Evolutionary conservation across 2,113 vertebrate species (phyloP).

Genomic region (Corydoras maculifer): DNA sequence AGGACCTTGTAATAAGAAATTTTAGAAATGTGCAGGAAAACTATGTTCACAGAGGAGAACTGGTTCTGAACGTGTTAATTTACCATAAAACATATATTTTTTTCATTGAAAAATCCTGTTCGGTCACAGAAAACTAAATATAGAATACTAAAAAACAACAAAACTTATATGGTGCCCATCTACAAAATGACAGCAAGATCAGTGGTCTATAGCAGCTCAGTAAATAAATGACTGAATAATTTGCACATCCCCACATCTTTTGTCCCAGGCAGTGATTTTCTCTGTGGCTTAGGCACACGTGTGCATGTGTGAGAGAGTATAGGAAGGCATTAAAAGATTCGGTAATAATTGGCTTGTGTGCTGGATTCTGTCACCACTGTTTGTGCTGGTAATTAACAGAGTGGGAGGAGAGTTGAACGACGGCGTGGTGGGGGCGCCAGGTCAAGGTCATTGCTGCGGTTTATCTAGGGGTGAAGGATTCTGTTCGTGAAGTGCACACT

Average conservation of each 20-base stretch:
- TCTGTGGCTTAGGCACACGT: slow-evolving; percentile 36
- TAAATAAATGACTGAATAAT: no score
- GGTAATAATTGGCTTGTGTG: slow-evolving; percentile 69
- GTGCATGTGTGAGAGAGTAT: slow-evolving; percentile 42
- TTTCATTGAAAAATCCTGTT: no score
- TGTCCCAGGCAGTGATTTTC: slow-evolving; percentile 2
- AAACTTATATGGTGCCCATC: no score
- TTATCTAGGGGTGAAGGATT: slow-evolving; percentile 53
- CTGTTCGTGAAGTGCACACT: slow-evolving; percentile 48
- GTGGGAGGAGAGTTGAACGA: slow-evolving; percentile 34
- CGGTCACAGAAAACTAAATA: no score
- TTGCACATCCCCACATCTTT: background rate
- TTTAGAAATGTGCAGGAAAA: no score
- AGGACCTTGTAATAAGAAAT: no score
- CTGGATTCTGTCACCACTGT: slow-evolving; percentile 52
- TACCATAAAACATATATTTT: no score
- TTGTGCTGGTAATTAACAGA: slow-evolving; percentile 44
- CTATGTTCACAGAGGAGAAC: no score
- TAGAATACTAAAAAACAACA: no score
- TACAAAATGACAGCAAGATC: no score
- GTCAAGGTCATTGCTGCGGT: slow-evolving; percentile 54
- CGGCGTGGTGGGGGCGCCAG: slow-evolving; percentile 33
- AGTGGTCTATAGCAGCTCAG: no score
- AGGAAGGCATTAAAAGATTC: slow-evolving; percentile 70
- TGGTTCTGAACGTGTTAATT: no score